phyloP scores from a whole-genome alignment of 2,888 invertebrate genomes.

The Agrochola litura region DNA sequence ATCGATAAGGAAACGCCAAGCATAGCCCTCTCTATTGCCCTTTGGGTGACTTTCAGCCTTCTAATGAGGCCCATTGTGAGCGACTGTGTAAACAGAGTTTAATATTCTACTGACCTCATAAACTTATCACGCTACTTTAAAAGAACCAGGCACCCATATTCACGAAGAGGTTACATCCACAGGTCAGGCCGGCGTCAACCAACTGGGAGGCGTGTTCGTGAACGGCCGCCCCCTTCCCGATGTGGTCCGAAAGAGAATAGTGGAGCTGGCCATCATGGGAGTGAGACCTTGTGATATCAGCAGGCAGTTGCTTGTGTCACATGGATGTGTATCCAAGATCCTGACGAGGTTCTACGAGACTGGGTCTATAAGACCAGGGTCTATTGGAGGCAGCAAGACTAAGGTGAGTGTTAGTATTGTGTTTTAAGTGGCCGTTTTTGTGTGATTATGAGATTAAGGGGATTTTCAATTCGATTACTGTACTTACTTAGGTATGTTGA shows the following conservation, averaged over 20 bases:
- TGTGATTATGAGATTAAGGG: not conserved
- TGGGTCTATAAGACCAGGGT: constrained; percentile 98
- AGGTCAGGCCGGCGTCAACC: constrained; percentile 99
- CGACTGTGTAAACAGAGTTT: too few species aligned
- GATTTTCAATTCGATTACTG: constrained; percentile 8
- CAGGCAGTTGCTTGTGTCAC: constrained; percentile 97
- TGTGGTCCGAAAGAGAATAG: constrained; percentile 97
- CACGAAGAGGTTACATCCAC: constrained; percentile 63
- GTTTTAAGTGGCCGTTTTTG: not conserved
- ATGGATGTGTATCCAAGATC: constrained; percentile 99
- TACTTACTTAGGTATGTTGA: not conserved
- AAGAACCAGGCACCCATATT: constrained; percentile 30
- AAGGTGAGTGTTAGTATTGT: constrained; percentile 92
- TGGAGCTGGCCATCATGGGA: constrained; percentile 98
- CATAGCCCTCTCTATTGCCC: too few species aligned
- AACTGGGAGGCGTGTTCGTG: constrained; percentile 98
- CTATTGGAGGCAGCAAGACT: constrained; percentile 98
- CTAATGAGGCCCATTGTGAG: too few species aligned
- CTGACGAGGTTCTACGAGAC: constrained; percentile 99
- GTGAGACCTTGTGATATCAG: constrained; percentile 99
- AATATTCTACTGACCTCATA: too few species aligned
- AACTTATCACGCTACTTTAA: not conserved
- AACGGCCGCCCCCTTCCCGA: constrained; percentile 99
- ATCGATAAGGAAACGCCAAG: too few species aligned
- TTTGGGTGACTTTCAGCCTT: too few species aligned